These are phyloP conservation scores for Acipenser ruthenus DNA, from an alignment of 2,797 vertebrate species.

Conservation along the genomic window DNA sequence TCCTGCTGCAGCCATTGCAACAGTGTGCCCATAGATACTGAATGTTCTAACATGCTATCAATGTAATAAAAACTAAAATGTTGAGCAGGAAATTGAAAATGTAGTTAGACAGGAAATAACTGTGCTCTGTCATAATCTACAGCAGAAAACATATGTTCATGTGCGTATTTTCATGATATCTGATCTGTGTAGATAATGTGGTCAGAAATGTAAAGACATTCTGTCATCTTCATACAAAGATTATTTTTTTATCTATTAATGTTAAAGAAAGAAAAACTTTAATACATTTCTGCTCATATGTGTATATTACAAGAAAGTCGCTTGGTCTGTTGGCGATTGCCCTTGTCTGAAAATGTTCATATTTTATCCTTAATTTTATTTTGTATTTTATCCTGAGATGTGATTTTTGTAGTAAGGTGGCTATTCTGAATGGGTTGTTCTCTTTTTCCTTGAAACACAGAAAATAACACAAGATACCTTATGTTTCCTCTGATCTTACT, in stretches of 20 bases:
- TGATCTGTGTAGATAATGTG: constrained; percentile 56
- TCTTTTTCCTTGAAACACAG: no score
- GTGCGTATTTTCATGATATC: constrained; percentile 70
- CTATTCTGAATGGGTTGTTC: no score
- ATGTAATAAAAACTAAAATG: constrained; percentile 72
- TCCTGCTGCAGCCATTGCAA: constrained; percentile 46
- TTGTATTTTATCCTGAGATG: no score
- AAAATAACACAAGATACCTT: no score
- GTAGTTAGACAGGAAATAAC: constrained; percentile 98
- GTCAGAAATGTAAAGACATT: constrained; percentile 41
- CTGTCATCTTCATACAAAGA: not conserved
- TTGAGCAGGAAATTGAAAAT: constrained; percentile 97
- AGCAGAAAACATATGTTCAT: constrained; percentile 86
- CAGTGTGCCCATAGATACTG: constrained; percentile 58
- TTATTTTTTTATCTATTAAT: constrained; percentile 22
- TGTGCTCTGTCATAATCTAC: constrained; percentile 95
- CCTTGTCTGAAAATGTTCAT: no score
- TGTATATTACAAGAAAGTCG: no score
- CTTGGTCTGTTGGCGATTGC: no score
- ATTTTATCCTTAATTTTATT: no score
- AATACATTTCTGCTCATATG: not conserved
- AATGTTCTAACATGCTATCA: constrained; percentile 75
- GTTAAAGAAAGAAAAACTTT: constrained; percentile 1
- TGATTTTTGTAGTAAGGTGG: no score
- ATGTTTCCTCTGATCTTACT: no score